Evolutionary conservation across 2,113 vertebrate species (phyloP).

Genomic region (Campylorhamphus procurvoides): DNA sequence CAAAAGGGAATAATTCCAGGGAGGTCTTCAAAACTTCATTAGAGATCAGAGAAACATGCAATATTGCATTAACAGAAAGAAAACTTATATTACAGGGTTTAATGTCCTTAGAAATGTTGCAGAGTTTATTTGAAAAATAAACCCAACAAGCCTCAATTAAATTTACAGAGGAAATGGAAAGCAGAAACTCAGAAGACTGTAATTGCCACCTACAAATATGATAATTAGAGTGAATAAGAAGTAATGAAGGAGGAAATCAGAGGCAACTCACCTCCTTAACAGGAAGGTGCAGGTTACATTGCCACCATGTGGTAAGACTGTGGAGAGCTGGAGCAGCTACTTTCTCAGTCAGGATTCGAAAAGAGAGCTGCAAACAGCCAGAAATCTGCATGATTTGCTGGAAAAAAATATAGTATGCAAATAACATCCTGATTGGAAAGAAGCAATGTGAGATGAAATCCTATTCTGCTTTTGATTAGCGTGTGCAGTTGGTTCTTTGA

Average conservation of each 20-base stretch:
- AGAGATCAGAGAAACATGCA: background rate
- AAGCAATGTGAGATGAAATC: background rate
- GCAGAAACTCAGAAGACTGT: constrained; percentile 1
- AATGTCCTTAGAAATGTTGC: constrained; percentile 30
- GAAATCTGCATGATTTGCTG: background rate
- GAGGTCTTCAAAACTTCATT: constrained; percentile 26
- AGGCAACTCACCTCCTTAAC: background rate
- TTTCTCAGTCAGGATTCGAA: background rate
- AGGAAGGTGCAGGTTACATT: background rate
- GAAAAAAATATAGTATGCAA: background rate
- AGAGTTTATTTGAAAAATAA: constrained; percentile 58
- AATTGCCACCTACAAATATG: constrained; percentile 42
- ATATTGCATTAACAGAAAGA: constrained; percentile 40
- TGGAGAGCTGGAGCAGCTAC: background rate
- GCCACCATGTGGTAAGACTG: constrained; percentile 43
- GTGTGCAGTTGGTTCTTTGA: background rate
- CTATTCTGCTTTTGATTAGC: constrained; percentile 12
- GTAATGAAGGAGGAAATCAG: constrained; percentile 2
- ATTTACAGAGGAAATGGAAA: constrained; percentile 40
- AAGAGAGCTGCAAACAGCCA: background rate
- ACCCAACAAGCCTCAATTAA: constrained; percentile 30
- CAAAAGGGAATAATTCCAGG: background rate
- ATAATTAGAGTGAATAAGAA: background rate
- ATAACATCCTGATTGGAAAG: background rate
- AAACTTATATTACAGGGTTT: background rate